phyloP scores from a whole-genome alignment of 2,113 vertebrate species.

The Cercocebus atys region DNA sequence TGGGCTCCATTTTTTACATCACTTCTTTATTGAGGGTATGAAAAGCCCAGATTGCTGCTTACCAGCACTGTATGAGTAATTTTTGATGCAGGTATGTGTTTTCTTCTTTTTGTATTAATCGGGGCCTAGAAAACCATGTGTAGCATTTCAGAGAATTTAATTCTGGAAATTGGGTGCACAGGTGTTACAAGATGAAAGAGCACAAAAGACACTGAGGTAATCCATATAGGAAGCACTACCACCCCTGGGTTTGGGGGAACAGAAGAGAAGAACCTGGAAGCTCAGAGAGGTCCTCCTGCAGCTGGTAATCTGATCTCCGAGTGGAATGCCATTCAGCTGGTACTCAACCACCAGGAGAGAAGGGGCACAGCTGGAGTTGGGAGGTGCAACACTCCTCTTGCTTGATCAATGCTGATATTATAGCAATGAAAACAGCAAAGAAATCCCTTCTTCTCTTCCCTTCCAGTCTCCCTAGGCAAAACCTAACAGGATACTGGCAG shows the following conservation, averaged over 20 bases:
- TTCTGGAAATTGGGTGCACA: not conserved
- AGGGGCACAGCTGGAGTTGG: not conserved
- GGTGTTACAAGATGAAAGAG: not conserved
- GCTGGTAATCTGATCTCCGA: not conserved
- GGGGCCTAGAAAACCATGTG: not conserved
- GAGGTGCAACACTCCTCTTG: not conserved
- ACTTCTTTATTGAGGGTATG: not conserved
- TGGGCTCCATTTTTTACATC: not conserved
- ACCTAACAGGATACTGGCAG: not conserved
- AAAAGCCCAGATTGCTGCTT: not conserved
- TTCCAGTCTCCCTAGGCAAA: not conserved
- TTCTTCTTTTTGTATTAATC: not conserved
- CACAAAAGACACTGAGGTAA: not conserved
- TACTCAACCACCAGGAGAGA: not conserved
- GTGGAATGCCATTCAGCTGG: not conserved
- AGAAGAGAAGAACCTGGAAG: not conserved
- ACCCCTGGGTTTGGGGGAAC: not conserved
- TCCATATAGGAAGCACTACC: not conserved
- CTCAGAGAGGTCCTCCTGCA: not conserved
- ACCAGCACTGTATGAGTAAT: not conserved
- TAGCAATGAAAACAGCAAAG: not conserved
- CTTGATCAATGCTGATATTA: not conserved
- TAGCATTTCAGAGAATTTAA: constrained; percentile 11
- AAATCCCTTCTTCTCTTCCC: not conserved
- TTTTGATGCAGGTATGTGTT: not conserved